Evolutionary conservation across 2,888 invertebrate genomes (phyloP), one percentile per base, ranked within the genome.

Genomic region (Vanessa cardui): DNA sequence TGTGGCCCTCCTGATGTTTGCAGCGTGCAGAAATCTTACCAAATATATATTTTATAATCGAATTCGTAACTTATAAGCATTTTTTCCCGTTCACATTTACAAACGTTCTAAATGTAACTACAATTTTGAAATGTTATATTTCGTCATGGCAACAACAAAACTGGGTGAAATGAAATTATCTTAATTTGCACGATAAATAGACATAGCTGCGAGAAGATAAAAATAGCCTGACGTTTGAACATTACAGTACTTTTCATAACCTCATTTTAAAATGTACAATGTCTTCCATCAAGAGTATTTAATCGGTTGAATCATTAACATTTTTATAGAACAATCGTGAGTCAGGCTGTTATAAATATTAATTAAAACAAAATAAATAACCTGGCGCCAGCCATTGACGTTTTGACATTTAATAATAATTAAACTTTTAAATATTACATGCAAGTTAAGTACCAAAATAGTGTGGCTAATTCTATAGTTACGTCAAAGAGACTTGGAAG

Each of bases 91-190:
- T 39, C 3, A 4, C 9, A 12, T 4, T 9, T 39, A 12, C 9
- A 12, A 39, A 39, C 12, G 12, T 39, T 9, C 39, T 39, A 39
- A 12, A 9, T 12, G 39, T 39, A 39, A 3, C 9, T 39, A 39
- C 12, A 39, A 4, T 39, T 12, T 12, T 39, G 12, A 9, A 39
- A 39, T 39, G 12, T 39, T 12, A 39, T 2, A 4, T 12, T 39
- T 39, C 1, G 3, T 56, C 60, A 26, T 68, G 47, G 62, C 49
- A 69, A 68, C 68, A 63, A 47, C 50, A 33, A 31, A 62, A 62
- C 54, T 62, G 59, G 65, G 56, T 46, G 49, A 63, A 31, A 64
- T 26, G 60, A 8, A 21, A 61, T 65, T 65, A 59, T 62, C 20
- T 68, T 39, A 65, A 54, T 52, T 62, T 46, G 54, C 31, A 56